A percentile compares a stretch with the other conserved stretches of the same genome.
Conservation (phyloP, 2,888 invertebrate genomes). For the Villa cingulata region DNA sequence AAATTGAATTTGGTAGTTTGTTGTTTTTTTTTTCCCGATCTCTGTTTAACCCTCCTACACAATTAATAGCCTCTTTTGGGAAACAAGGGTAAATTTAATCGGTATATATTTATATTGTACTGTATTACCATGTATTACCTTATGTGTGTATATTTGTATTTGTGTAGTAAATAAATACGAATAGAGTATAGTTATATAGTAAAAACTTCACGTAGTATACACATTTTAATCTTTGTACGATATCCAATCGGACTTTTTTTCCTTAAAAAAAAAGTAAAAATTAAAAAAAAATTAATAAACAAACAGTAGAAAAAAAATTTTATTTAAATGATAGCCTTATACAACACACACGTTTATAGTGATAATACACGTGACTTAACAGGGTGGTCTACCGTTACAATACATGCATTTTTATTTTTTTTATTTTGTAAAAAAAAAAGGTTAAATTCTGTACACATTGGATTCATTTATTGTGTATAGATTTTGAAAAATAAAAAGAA, state of each 20-base stretch:
- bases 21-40: neutral
- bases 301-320: no score
- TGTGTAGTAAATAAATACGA: no score
- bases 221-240: neutral
- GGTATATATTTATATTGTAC: neutral
- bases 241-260: neutral
- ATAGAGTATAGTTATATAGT: no score
- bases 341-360: conserved; percentile 1
- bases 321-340: conserved; percentile 4
- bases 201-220: no score
- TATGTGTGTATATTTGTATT: no score
- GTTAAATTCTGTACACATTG: no score
- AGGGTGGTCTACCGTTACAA: conserved; percentile 2
- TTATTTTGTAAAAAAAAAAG: no score
- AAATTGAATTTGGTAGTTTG: neutral
- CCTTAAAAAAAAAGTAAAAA: no score
- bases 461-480: no score
- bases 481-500: no score
- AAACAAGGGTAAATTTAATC: neutral
- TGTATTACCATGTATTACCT: neutral
- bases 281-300: no score
- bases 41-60: neutral
- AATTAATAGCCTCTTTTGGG: neutral
- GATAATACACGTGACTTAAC: conserved; percentile 8
- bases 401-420: no score